A percentile compares a stretch with the other conserved stretches of the same genome.
phyloP scores from a whole-genome alignment of 2,113 vertebrate species.

The Propithecus coquereli region DNA sequence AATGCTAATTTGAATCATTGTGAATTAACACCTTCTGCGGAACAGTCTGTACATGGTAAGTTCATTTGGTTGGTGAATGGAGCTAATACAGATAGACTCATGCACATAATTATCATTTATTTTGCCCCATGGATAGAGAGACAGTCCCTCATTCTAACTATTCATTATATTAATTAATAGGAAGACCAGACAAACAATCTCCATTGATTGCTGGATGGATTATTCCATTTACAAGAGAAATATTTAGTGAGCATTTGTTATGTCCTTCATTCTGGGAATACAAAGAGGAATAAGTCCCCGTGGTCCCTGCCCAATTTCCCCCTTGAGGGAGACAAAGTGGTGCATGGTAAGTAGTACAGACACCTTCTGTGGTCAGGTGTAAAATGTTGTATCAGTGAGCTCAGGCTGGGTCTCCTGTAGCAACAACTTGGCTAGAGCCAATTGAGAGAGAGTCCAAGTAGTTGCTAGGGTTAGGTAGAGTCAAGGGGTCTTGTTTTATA shows the following conservation, averaged over 20 bases:
- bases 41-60: slow-evolving; percentile 64
- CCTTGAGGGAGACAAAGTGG: not conserved
- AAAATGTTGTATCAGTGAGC: not conserved
- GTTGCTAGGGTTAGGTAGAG: not conserved
- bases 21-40: slow-evolving; percentile 77
- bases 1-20: slow-evolving; percentile 79
- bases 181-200: not conserved
- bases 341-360: fast-evolving
- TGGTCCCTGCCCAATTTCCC: not conserved
- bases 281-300: not conserved
- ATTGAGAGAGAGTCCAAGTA: not conserved
- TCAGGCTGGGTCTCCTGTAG: not conserved
- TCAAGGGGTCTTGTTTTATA: not conserved
- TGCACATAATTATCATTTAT: not conserved
- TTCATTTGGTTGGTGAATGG: slow-evolving; percentile 61
- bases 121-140: not conserved
- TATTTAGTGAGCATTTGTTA: not conserved
- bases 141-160: not conserved
- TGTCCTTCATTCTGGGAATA: not conserved
- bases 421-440: not conserved
- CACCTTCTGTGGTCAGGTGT: not conserved
- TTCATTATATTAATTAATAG: not conserved
- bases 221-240: not conserved
- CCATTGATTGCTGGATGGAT: not conserved
- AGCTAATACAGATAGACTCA: slow-evolving; percentile 47